Evolutionary conservation across 2,113 vertebrate genomes (phyloP).

Genomic region (Bufo bufo): DNA sequence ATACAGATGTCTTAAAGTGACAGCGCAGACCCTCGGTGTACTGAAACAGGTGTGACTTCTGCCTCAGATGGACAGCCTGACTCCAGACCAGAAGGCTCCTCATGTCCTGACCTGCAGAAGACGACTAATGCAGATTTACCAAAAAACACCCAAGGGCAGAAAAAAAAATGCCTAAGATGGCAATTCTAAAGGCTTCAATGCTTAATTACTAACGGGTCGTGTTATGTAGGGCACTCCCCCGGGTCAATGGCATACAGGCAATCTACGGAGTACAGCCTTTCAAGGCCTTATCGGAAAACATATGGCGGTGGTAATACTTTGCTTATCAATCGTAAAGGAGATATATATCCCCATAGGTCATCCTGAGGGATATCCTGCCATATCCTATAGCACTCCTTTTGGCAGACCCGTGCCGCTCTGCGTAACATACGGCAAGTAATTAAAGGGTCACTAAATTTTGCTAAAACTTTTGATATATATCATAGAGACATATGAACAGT

Average conservation of each 20-base stretch:
- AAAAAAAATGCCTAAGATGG: not conserved
- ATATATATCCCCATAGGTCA: too few species aligned
- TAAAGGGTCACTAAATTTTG: too few species aligned
- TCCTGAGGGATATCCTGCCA: too few species aligned
- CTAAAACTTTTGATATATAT: too few species aligned
- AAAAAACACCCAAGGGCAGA: slow-evolving; percentile 14
- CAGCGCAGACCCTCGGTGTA: not conserved
- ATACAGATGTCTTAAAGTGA: slow-evolving; percentile 6
- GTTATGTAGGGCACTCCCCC: not conserved
- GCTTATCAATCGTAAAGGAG: too few species aligned
- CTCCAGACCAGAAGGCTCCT: slow-evolving; percentile 30
- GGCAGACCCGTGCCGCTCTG: too few species aligned
- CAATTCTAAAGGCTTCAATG: not conserved
- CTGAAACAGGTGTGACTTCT: not conserved
- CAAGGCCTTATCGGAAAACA: too few species aligned
- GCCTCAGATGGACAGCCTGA: not conserved
- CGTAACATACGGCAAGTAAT: too few species aligned
- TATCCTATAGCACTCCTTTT: too few species aligned
- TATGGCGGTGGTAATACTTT: too few species aligned
- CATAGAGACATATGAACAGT: too few species aligned
- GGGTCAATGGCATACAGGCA: not conserved
- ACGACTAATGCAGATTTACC: slow-evolving; percentile 7
- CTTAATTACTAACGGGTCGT: not conserved
- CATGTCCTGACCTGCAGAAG: slow-evolving; percentile 29
- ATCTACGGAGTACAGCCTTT: not conserved